Evolutionary conservation across 2,113 vertebrate genomes (phyloP).

Genomic region (Pogona vitticeps): DNA sequence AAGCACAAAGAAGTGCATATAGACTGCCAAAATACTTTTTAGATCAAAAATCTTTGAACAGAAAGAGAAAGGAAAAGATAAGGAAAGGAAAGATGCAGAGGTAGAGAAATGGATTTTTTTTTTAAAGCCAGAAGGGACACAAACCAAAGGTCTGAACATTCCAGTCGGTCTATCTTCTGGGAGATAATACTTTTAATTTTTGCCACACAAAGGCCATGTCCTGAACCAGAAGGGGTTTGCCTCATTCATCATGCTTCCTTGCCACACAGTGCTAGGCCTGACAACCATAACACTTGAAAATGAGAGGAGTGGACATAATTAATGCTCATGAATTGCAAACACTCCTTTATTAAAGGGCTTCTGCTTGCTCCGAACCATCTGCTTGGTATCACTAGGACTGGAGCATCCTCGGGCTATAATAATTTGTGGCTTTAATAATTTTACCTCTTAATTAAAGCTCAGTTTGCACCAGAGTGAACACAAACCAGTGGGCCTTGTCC

Average conservation of each 20-base stretch:
- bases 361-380: slow-evolving; percentile 85
- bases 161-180: slow-evolving; percentile 66
- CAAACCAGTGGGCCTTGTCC: slow-evolving; percentile 45
- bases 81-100: neutral
- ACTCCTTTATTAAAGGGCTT: slow-evolving; percentile 79
- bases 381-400: slow-evolving; percentile 81
- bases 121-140: slow-evolving; percentile 1
- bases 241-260: slow-evolving; percentile 90
- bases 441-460: slow-evolving; percentile 83
- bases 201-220: slow-evolving; percentile 76
- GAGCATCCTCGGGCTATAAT: slow-evolving; percentile 80
- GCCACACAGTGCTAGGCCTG: slow-evolving; percentile 74
- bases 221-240: slow-evolving; percentile 89
- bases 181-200: slow-evolving; percentile 87
- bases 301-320: slow-evolving; percentile 85
- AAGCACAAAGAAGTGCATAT: neutral
- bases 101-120: neutral
- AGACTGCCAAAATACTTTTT: neutral
- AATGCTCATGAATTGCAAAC: slow-evolving; percentile 98
- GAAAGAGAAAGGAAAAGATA: neutral
- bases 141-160: slow-evolving; percentile 16
- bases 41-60: rapidly evolving
- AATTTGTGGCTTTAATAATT: slow-evolving; percentile 91
- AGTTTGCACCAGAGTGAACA: slow-evolving; percentile 52
- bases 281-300: slow-evolving; percentile 81